A percentile compares a stretch with the other conserved stretches of the same genome.
Conservation (phyloP, 2,113 vertebrate species). For the Cyanoramphus novaezelandiae region DNA sequence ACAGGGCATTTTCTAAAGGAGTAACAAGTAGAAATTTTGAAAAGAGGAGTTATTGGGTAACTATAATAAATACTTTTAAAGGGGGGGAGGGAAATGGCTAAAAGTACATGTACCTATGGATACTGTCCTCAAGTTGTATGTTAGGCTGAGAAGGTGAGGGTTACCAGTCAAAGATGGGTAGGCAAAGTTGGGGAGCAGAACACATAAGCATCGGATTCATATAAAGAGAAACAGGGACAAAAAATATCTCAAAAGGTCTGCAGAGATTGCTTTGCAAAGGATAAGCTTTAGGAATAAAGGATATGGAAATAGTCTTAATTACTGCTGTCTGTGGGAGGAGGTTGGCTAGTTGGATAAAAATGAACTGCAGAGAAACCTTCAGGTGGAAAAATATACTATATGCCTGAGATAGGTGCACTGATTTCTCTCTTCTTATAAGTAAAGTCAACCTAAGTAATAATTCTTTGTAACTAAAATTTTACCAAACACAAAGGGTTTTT, state of each 20-base stretch:
- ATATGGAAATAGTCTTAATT: neutral
- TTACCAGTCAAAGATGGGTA: neutral
- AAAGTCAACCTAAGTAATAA: neutral
- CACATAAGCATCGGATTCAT: neutral
- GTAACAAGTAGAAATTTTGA: neutral
- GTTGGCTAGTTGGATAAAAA: neutral
- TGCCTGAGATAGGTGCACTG: neutral
- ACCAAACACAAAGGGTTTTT: neutral
- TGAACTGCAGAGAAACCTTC: neutral
- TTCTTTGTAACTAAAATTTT: neutral
- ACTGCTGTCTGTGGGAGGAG: neutral
- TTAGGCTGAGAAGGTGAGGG: neutral
- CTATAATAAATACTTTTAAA: neutral
- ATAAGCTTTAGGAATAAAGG: neutral
- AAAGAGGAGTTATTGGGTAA: neutral
- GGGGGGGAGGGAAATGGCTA: rapidly evolving
- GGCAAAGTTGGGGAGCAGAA: neutral
- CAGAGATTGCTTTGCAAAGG: neutral
- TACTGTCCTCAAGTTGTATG: neutral
- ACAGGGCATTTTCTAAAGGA: neutral
- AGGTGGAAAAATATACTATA: neutral
- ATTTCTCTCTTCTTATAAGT: neutral
- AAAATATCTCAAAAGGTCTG: neutral
- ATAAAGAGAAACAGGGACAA: neutral
- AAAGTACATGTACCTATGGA: neutral